Percentiles rank a stretch among this genome's conserved stretches.
phyloP scores from a whole-genome alignment of 2,888 invertebrate genomes.

The Ctenicera cuprea region DNA sequence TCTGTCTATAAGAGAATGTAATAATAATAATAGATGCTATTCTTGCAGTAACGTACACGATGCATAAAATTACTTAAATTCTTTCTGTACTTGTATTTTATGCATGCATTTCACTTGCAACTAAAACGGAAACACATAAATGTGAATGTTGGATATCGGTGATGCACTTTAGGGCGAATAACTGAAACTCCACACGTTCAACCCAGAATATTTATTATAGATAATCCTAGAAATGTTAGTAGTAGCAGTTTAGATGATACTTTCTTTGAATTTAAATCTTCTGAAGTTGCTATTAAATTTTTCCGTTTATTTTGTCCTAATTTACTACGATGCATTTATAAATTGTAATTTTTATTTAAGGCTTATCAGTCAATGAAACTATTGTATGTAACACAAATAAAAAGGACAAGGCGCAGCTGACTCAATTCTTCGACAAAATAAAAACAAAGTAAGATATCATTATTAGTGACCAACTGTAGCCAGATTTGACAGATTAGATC shows the following conservation, averaged over 20 bases:
- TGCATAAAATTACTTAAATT: constrained; percentile 28
- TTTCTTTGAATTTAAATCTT: not conserved
- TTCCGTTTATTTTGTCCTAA: not conserved
- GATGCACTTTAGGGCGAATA: not conserved
- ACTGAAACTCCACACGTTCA: constrained; percentile 7
- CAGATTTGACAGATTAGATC: too few species aligned
- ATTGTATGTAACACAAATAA: too few species aligned
- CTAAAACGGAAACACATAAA: not conserved
- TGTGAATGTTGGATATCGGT: not conserved
- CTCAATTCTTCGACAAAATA: too few species aligned
- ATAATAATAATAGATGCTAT: constrained; percentile 18
- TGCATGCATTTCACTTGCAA: not conserved
- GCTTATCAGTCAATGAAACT: too few species aligned
- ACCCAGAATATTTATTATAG: constrained; percentile 11
- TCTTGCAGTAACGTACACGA: constrained; percentile 20
- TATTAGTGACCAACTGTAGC: too few species aligned
- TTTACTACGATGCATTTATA: too few species aligned
- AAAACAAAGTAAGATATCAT: too few species aligned
- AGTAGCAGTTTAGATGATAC: constrained; percentile 14
- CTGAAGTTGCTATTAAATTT: not conserved
- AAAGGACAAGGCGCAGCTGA: too few species aligned
- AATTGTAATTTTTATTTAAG: too few species aligned
- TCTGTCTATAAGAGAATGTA: not conserved
- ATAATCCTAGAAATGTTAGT: constrained; percentile 13
- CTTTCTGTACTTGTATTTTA: not conserved